Percentiles rank a stretch among this genome's conserved stretches.
Conservation (phyloP, 2,888 invertebrate genomes). For the Mechanitis messenoides region DNA sequence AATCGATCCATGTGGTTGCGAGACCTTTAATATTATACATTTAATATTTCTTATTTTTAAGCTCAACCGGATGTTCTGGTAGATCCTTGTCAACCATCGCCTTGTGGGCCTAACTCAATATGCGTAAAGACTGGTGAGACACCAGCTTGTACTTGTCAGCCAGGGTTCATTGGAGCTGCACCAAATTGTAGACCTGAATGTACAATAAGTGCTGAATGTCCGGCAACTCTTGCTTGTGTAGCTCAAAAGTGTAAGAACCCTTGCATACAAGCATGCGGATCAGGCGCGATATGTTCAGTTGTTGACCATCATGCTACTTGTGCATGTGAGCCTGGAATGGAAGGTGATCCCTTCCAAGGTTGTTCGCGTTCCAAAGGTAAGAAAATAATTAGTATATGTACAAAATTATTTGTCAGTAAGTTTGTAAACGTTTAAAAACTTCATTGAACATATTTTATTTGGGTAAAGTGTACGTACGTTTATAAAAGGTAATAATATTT, state of each 20-base stretch:
- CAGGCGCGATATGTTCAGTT: slow-evolving; percentile 75
- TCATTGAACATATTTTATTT: too few relatives aligned
- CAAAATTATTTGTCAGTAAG: neutral
- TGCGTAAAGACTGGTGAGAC: slow-evolving; percentile 79
- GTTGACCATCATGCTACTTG: slow-evolving; percentile 81
- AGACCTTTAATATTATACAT: slow-evolving; percentile 14
- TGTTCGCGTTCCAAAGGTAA: slow-evolving; percentile 67
- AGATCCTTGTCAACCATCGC: slow-evolving; percentile 81
- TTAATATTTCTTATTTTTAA: slow-evolving; percentile 33
- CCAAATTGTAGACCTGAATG: slow-evolving; percentile 84
- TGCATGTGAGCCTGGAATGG: slow-evolving; percentile 76
- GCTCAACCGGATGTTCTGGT: slow-evolving; percentile 41
- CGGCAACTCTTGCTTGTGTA: slow-evolving; percentile 79
- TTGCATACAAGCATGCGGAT: slow-evolving; percentile 81
- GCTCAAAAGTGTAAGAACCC: slow-evolving; percentile 79
- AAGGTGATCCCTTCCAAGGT: slow-evolving; percentile 80
- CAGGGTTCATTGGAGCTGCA: slow-evolving; percentile 79
- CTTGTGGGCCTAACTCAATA: slow-evolving; percentile 80
- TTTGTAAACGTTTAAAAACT: too few relatives aligned
- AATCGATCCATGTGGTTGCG: too few relatives aligned
- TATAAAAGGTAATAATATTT: slow-evolving; percentile 17
- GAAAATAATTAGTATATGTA: slow-evolving; percentile 12
- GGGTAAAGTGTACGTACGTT: neutral
- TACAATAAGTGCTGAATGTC: slow-evolving; percentile 81
- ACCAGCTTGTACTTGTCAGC: slow-evolving; percentile 79